Evolutionary conservation across 2,113 vertebrate species (phyloP).

Genomic region (Pelecanus crispus): DNA sequence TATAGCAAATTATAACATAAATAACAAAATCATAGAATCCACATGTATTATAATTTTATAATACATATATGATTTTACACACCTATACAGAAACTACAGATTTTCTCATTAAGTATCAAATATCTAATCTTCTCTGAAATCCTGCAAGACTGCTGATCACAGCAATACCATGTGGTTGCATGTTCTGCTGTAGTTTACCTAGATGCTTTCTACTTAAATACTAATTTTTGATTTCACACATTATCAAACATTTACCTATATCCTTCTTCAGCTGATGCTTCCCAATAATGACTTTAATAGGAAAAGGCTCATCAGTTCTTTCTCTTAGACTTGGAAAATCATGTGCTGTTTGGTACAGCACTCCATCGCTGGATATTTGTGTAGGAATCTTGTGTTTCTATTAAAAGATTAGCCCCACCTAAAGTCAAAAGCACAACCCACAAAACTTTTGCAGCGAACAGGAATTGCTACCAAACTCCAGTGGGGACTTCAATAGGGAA

Average conservation of each 20-base stretch:
- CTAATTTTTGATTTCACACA: not conserved
- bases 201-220: not conserved
- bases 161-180: not conserved
- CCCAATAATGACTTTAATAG: not conserved
- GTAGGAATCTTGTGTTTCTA: not conserved
- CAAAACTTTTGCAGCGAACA: not conserved
- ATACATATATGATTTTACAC: not conserved
- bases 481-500: not conserved
- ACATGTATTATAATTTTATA: not conserved
- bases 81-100: not conserved
- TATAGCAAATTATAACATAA: not conserved
- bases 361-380: not conserved
- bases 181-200: not conserved
- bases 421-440: not conserved
- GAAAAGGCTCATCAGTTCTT: not conserved
- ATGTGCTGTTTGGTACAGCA: not conserved
- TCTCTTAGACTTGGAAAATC: not conserved
- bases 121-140: not conserved
- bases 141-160: not conserved
- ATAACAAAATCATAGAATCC: not conserved
- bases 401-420: not conserved
- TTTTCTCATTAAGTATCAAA: not conserved
- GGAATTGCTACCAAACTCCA: not conserved
- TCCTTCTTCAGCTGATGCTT: not conserved
- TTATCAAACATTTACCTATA: not conserved